A percentile compares a stretch with the other conserved stretches of the same genome.
Evolutionary conservation across 2,888 invertebrate species (phyloP).

Genomic region (Dasypolia templi): DNA sequence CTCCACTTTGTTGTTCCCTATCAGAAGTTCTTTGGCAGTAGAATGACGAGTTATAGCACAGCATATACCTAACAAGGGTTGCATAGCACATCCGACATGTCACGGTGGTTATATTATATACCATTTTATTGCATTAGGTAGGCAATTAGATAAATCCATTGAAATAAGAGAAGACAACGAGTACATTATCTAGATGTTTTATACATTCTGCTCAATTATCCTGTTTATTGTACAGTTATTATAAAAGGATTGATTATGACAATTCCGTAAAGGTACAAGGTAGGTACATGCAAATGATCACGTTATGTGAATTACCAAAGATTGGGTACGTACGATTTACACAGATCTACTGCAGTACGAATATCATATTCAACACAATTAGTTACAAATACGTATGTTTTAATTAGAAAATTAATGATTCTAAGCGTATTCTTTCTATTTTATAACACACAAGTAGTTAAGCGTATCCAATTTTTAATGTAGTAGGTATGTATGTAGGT

Average conservation of each 20-base stretch:
- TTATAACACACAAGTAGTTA: constrained; percentile 87
- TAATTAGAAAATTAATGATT: constrained; percentile 85
- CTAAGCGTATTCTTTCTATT: constrained; percentile 89
- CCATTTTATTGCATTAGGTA: constrained; percentile 65
- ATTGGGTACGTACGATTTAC: constrained; percentile 84
- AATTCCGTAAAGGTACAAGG: constrained; percentile 71
- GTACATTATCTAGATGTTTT: constrained; percentile 80
- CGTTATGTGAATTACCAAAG: constrained; percentile 82
- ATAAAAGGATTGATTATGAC: constrained; percentile 70
- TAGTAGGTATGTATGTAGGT: constrained; percentile 75
- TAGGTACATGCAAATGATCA: constrained; percentile 75
- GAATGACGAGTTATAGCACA: constrained; percentile 40
- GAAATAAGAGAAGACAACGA: constrained; percentile 77
- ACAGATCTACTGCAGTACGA: constrained; percentile 89
- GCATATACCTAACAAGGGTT: constrained; percentile 14
- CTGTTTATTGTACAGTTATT: constrained; percentile 63
- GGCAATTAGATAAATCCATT: constrained; percentile 70
- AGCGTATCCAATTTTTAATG: constrained; percentile 83
- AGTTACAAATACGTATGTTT: constrained; percentile 86
- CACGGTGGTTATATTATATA: constrained; percentile 51
- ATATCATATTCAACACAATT: constrained; percentile 87
- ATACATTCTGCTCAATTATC: constrained; percentile 71
- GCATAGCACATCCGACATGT: constrained; percentile 53
- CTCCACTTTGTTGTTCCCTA: constrained; percentile 24
- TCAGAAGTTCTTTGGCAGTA: constrained; percentile 66